These are phyloP conservation scores for Rhogogaster chlorosoma DNA, from an alignment of 2,888 invertebrate species.

Conservation along the genomic window DNA sequence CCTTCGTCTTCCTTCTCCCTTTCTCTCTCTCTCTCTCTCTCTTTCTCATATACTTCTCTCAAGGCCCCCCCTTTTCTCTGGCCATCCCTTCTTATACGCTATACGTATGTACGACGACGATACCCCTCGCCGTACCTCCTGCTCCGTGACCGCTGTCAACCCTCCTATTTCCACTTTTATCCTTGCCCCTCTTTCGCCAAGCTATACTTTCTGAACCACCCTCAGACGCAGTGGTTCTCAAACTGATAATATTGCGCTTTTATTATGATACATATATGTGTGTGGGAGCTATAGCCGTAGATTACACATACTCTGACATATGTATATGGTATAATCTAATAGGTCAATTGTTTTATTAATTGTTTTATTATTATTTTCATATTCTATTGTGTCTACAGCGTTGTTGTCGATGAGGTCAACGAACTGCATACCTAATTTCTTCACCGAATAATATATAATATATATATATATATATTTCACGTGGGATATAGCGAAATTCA, in stretches of 20 bases:
- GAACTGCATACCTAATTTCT: neutral
- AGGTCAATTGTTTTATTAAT: neutral
- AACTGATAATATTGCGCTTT: neutral
- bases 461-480: neutral
- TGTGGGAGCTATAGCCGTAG: neutral
- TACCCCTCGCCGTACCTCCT: conserved; percentile 18
- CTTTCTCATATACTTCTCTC: conserved; percentile 49
- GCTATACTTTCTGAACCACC: conserved; percentile 31
- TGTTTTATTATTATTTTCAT: neutral
- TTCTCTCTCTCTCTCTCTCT: conserved; percentile 49
- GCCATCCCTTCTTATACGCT: conserved; percentile 2
- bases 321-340: neutral
- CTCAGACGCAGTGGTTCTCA: conserved; percentile 49
- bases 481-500: neutral
- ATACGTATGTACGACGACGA: conserved; percentile 14
- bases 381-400: neutral
- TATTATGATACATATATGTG: neutral
- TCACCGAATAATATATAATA: neutral
- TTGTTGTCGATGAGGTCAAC: neutral
- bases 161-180: conserved; percentile 48
- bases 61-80: conserved; percentile 54
- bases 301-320: too few relatives aligned
- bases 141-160: conserved; percentile 40
- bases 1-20: conserved; percentile 46
- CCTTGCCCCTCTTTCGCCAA: neutral